Percentiles rank a stretch among this genome's conserved stretches.
Evolutionary conservation across 2,113 vertebrate genomes (phyloP).

Genomic region (Hydrochoerus hydrochaeris): DNA sequence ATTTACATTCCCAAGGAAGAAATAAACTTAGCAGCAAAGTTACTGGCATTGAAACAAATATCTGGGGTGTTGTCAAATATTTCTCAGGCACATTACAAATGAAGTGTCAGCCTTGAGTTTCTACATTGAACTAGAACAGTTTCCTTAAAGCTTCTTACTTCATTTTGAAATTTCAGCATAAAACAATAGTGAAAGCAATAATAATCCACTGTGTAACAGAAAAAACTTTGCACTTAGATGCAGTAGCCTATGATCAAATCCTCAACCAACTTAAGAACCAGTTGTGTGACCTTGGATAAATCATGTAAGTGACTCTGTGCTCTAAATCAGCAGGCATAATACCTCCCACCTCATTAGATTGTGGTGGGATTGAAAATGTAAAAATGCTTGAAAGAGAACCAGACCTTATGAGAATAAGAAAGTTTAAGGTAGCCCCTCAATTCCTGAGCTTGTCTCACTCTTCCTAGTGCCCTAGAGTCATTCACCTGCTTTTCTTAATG

Average conservation of each 20-base stretch:
- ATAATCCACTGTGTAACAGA: background rate
- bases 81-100: constrained; percentile 26
- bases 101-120: background rate
- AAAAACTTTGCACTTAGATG: constrained; percentile 8
- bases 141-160: constrained; percentile 40
- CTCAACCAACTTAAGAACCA: background rate
- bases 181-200: background rate
- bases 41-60: background rate
- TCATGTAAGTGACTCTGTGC: background rate
- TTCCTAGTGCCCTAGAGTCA: background rate
- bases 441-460: background rate
- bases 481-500: background rate
- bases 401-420: background rate
- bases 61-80: background rate
- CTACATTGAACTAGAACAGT: background rate
- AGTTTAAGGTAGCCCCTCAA: background rate
- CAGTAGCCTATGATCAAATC: background rate
- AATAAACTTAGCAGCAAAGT: constrained; percentile 35
- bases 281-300: background rate
- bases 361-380: background rate
- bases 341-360: background rate
- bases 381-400: constrained; percentile 12
- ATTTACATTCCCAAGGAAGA: constrained; percentile 40
- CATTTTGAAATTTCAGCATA: background rate
- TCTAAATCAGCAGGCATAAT: background rate